Base-by-base conservation (phyloP, 2,113 vertebrate genomes). In the Cisticola juncidis region DNA sequence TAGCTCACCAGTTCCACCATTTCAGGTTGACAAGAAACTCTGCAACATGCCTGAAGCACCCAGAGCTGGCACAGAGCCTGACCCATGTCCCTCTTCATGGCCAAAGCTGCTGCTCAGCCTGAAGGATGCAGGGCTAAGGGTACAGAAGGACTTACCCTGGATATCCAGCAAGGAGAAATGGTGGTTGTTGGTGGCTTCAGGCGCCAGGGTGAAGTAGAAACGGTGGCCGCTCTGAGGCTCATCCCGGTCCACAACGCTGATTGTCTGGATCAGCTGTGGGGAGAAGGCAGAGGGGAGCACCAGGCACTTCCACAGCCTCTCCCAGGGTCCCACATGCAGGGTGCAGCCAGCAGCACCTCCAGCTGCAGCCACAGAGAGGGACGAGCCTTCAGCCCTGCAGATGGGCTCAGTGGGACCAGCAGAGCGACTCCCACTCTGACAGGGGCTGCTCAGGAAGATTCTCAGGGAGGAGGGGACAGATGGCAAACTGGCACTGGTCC, bases 201-300 rank as follows among this genome's bases (percentile, higher is more conserved):
- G 99, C 1, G 98, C 98, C 97, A 99, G 91, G 0, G 98, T 99
- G 98, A 99, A 99, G 90, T 98, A 99, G 97, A 99, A 99, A 47
- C 95, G 99, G 94, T 99, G 99, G 42, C 99, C 99, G 0, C 98
- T 94, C 94, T 99, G 99, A 11, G 99, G 99, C 93, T 99, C 99
- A 2, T 99, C 99, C 65, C 98, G 97, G 96, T 99, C 99, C 96
- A 99, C 99, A 40, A 99, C 99, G 0, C 99, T 99, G 98, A 99
- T 99, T 70, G 99, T 99, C 98, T 99, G 99, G 98, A 99, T 99
- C 86, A 99, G 98, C 99, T 99, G 90, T 3, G 7, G 78, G 58
- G n/a, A 90, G 58, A 81, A 72, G 73, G 91, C 61, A 70, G 60
- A 89, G 53, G 31, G 53, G 61, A 87, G 68, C 40, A 13, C 28